Conservation (phyloP, 2,888 invertebrate genomes). For the Onthophagus sagittarius region DNA sequence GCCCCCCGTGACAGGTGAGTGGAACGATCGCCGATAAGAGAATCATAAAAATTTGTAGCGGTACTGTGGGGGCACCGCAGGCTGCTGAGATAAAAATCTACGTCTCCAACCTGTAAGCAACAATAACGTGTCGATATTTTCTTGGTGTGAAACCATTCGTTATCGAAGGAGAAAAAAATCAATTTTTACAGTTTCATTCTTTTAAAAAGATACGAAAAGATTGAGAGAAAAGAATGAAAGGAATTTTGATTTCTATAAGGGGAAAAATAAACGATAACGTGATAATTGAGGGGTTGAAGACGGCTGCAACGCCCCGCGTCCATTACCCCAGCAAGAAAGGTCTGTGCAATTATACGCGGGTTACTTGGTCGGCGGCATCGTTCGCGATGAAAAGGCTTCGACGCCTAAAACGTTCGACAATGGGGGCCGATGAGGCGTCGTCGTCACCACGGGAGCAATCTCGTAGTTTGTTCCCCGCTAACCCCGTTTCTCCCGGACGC, state of each 20-base stretch:
- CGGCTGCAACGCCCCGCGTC: not conserved
- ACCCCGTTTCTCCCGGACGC: not conserved
- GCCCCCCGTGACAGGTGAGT: slow-evolving; percentile 5
- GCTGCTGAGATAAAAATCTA: slow-evolving; percentile 5
- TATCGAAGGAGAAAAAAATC: no score
- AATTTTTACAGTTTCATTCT: not conserved
- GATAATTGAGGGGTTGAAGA: not conserved
- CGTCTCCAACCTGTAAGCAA: not conserved
- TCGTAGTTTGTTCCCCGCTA: no score
- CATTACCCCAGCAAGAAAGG: not conserved
- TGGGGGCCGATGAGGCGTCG: not conserved
- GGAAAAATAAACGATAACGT: not conserved
- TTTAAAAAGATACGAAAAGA: not conserved
- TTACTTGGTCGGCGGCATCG: not conserved
- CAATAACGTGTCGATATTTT: not conserved
- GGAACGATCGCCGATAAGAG: slow-evolving; percentile 27
- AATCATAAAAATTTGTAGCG: slow-evolving; percentile 31
- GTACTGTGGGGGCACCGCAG: slow-evolving; percentile 14
- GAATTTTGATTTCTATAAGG: not conserved
- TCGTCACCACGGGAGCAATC: not conserved
- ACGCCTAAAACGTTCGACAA: not conserved
- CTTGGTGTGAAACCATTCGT: not conserved
- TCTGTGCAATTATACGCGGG: not conserved
- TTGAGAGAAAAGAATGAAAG: not conserved
- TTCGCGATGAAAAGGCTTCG: not conserved